Evolutionary conservation across 2,113 vertebrate species (phyloP).

Genomic region (Nothobranchius furzeri): DNA sequence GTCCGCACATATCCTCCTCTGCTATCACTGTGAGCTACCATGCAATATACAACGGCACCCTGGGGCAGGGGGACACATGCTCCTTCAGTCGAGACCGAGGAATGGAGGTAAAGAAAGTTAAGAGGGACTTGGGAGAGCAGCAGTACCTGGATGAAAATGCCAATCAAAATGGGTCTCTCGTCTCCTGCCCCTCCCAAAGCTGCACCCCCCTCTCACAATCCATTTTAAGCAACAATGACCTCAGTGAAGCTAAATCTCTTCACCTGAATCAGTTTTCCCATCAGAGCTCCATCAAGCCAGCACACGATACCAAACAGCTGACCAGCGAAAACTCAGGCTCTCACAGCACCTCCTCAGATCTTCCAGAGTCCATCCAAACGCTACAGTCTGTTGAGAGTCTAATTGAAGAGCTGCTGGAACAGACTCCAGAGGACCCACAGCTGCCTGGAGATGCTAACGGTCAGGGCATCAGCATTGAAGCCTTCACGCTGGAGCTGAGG

Average conservation of each 20-base stretch:
- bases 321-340: conserved; percentile 25
- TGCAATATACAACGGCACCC: conserved; percentile 69
- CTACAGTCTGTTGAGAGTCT: conserved; percentile 82
- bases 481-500: conserved; percentile 87
- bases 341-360: conserved; percentile 23
- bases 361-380: conserved; percentile 38
- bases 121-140: conserved; percentile 73
- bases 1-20: conserved; percentile 28
- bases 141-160: conserved; percentile 66
- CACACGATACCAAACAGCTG: conserved; percentile 23
- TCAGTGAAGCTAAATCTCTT: conserved; percentile 38
- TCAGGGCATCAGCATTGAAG: conserved; percentile 84
- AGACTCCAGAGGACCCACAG: conserved; percentile 64
- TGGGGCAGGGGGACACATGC: conserved; percentile 58
- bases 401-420: conserved; percentile 83
- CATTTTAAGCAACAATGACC: conserved; percentile 42
- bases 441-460: conserved; percentile 67
- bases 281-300: conserved; percentile 31
- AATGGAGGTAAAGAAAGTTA: conserved; percentile 84
- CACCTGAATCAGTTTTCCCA: conserved; percentile 38
- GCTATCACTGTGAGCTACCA: conserved; percentile 55
- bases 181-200: conserved; percentile 51
- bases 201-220: conserved; percentile 36
- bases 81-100: conserved; percentile 72
- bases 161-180: conserved; percentile 63